A percentile compares a stretch with the other conserved stretches of the same genome.
These are phyloP conservation scores for Argyrosomus regius DNA, from an alignment of 2,797 vertebrate genomes.

Conservation along the genomic window DNA sequence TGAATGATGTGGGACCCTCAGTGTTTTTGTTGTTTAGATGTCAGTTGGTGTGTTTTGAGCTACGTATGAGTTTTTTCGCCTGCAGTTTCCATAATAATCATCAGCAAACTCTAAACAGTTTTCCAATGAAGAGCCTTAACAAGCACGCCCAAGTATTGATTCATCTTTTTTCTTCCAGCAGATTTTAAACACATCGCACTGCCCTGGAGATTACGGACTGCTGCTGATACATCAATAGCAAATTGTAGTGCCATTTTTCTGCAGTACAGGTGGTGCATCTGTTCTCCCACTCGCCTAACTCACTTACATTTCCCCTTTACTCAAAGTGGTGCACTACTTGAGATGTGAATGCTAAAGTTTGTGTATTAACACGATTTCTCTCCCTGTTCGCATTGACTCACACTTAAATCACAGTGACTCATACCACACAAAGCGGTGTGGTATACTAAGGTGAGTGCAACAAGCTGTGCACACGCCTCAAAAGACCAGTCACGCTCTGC, in stretches of 20 bases:
- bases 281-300: slow-evolving; percentile 26
- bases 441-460: slow-evolving; percentile 45
- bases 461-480: slow-evolving; percentile 54
- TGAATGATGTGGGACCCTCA: slow-evolving; percentile 65
- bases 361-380: slow-evolving; percentile 37
- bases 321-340: slow-evolving; percentile 10
- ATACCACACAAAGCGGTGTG: slow-evolving; percentile 37
- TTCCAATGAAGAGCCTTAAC: slow-evolving; percentile 28
- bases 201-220: slow-evolving; percentile 26
- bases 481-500: slow-evolving; percentile 40
- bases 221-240: slow-evolving; percentile 42
- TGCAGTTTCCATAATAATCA: slow-evolving; percentile 32
- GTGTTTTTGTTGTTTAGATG: slow-evolving; percentile 60
- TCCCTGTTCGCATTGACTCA: slow-evolving; percentile 63
- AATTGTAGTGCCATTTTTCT: slow-evolving; percentile 27
- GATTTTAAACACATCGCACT: slow-evolving; percentile 36
- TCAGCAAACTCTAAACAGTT: slow-evolving; percentile 5
- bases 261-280: slow-evolving; percentile 39
- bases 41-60: slow-evolving; percentile 52
- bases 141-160: slow-evolving; percentile 46
- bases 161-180: slow-evolving; percentile 6
- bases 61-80: slow-evolving; percentile 18
- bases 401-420: slow-evolving; percentile 68
- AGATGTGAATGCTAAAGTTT: slow-evolving; percentile 43
- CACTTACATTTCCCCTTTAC: slow-evolving; percentile 9